A percentile compares a stretch with the other conserved stretches of the same genome.
Conservation (phyloP, 2,797 vertebrate genomes). For the Ptychobarbus kaznakovi region DNA sequence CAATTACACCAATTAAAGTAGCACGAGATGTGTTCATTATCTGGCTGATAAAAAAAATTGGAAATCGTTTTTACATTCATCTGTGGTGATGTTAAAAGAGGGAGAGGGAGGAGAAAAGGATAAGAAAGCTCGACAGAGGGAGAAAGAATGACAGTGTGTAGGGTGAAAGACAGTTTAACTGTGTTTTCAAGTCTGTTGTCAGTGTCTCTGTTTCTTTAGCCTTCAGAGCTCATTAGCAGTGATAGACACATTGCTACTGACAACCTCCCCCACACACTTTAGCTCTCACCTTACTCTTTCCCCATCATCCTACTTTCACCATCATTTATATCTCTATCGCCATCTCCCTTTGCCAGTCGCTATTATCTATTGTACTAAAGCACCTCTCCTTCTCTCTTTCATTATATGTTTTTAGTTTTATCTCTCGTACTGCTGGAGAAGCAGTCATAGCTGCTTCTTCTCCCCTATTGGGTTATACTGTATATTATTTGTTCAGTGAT, state of each 20-base stretch:
- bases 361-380: slow-evolving; percentile 39
- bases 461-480: not conserved
- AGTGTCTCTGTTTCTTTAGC: slow-evolving; percentile 75
- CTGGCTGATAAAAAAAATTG: not conserved
- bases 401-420: slow-evolving; percentile 19
- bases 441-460: not conserved
- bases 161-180: slow-evolving; percentile 61
- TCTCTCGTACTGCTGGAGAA: slow-evolving; percentile 10
- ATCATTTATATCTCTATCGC: slow-evolving; percentile 55
- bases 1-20: not conserved
- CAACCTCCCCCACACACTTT: slow-evolving; percentile 61
- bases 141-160: slow-evolving; percentile 57
- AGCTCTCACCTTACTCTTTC: slow-evolving; percentile 58
- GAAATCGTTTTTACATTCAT: slow-evolving; percentile 29
- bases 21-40: slow-evolving; percentile 15
- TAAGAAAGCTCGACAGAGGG: slow-evolving; percentile 60
- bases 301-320: slow-evolving; percentile 55
- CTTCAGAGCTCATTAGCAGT: slow-evolving; percentile 80
- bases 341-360: slow-evolving; percentile 34
- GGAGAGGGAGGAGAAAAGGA: slow-evolving; percentile 51
- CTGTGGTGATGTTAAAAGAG: slow-evolving; percentile 28
- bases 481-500: not conserved
- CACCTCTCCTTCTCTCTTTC: slow-evolving; percentile 11
- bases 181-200: slow-evolving; percentile 70
- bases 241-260: slow-evolving; percentile 77